A percentile compares a stretch with the other conserved stretches of the same genome.
Conservation (phyloP, 2,888 invertebrate genomes). For the Trichogramma dendrolimi region DNA sequence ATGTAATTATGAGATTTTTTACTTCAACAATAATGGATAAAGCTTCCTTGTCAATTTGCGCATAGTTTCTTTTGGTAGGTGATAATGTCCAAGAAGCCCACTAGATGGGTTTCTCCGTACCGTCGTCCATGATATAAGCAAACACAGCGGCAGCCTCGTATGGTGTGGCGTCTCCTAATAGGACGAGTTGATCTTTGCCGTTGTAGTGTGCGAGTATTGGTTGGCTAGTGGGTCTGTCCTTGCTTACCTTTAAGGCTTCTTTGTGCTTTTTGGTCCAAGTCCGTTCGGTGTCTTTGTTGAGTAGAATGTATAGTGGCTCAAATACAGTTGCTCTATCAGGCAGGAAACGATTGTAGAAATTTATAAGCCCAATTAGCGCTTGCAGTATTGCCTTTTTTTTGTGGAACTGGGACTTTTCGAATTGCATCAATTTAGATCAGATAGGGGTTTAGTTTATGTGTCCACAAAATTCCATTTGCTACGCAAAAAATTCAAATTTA, state of each 20-base stretch:
- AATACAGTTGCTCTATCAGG: neutral
- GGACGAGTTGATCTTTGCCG: no score
- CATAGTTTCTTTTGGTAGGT: no score
- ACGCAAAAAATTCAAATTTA: slow-evolving; percentile 20
- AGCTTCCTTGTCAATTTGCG: no score
- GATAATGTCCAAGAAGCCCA: no score
- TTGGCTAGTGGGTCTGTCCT: neutral
- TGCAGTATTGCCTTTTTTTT: slow-evolving; percentile 12
- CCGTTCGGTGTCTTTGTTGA: slow-evolving; percentile 2
- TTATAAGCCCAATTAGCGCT: slow-evolving; percentile 9
- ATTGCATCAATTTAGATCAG: slow-evolving; percentile 11
- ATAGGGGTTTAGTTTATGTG: neutral
- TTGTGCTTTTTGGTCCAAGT: slow-evolving; percentile 1
- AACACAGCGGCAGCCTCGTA: no score
- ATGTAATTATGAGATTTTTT: no score
- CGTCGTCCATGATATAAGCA: no score
- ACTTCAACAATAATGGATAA: no score
- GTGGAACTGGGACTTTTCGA: neutral
- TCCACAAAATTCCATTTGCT: slow-evolving; percentile 3
- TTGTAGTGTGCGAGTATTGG: no score
- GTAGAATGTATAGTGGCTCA: slow-evolving; percentile 5
- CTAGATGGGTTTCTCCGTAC: no score
- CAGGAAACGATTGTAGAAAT: slow-evolving; percentile 15
- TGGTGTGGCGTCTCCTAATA: no score
- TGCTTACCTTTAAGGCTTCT: neutral